phyloP scores from a whole-genome alignment of 2,113 vertebrate genomes.

The Thermophis baileyi region DNA sequence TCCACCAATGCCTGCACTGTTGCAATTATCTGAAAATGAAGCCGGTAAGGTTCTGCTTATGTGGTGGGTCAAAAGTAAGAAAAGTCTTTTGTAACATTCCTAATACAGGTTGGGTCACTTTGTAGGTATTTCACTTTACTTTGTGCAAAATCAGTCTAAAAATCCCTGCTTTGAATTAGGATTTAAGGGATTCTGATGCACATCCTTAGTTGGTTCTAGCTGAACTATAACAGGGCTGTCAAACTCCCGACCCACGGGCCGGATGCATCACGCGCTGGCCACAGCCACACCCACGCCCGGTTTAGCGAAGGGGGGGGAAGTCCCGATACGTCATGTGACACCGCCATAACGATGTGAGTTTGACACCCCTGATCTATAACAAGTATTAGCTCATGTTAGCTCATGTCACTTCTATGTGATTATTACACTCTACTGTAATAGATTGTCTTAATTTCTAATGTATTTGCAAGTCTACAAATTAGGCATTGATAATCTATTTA shows the following conservation, averaged over 20 bases:
- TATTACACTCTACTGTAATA: background rate
- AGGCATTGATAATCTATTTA: background rate
- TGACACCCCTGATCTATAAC: background rate
- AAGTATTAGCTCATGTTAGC: background rate
- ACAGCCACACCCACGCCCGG: no score
- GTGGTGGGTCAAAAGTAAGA: background rate
- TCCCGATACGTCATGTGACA: no score
- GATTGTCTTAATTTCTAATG: background rate
- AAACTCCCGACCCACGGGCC: no score
- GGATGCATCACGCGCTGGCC: no score
- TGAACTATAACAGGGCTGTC: background rate
- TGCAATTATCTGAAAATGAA: slow-evolving; percentile 83
- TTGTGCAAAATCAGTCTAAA: background rate
- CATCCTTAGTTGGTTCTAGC: background rate
- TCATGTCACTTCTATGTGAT: background rate
- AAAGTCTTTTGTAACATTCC: background rate
- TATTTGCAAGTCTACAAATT: background rate
- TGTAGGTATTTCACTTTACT: background rate
- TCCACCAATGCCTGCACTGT: slow-evolving; percentile 77
- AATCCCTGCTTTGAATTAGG: background rate
- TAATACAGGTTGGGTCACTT: background rate
- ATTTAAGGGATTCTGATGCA: background rate
- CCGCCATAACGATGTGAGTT: no score
- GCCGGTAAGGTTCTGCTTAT: slow-evolving; percentile 77
- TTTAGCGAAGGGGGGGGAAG: no score